Evolutionary conservation across 2,113 vertebrate species (phyloP).

Genomic region (Paradoxurus hermaphroditus): DNA sequence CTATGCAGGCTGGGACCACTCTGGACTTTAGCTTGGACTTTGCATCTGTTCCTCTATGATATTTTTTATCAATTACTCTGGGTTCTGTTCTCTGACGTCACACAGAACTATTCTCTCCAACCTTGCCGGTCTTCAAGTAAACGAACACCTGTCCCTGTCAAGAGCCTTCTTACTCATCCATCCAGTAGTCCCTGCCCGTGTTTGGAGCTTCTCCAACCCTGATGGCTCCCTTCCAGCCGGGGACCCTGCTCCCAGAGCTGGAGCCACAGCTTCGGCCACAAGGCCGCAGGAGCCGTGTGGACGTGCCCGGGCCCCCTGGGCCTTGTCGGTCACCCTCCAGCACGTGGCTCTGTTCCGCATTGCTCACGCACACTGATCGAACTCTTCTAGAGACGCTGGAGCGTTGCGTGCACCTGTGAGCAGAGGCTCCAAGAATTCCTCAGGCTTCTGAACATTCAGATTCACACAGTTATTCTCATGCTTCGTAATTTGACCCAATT

Average conservation of each 20-base stretch:
- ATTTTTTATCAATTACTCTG: accelerated
- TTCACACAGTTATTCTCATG: not conserved
- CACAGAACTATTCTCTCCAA: accelerated
- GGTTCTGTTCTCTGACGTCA: not conserved
- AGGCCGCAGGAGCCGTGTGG: accelerated
- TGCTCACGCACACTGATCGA: accelerated
- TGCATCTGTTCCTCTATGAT: accelerated
- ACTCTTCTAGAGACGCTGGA: accelerated
- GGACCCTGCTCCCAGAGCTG: not conserved
- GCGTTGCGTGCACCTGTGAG: accelerated
- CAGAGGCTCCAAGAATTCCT: accelerated
- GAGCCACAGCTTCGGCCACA: accelerated
- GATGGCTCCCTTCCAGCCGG: accelerated
- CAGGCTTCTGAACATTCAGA: not conserved
- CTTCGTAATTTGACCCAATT: not conserved
- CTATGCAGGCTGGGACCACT: accelerated
- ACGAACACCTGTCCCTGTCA: accelerated
- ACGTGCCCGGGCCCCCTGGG: accelerated
- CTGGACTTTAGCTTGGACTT: not conserved
- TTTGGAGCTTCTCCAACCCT: not conserved
- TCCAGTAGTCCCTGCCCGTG: not conserved
- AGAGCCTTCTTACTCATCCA: accelerated
- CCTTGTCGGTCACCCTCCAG: accelerated
- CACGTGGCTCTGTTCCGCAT: accelerated
- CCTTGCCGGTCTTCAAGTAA: accelerated